These are phyloP conservation scores for Galerucella calmariensis DNA, from an alignment of 2,888 invertebrate species.

Conservation along the genomic window DNA sequence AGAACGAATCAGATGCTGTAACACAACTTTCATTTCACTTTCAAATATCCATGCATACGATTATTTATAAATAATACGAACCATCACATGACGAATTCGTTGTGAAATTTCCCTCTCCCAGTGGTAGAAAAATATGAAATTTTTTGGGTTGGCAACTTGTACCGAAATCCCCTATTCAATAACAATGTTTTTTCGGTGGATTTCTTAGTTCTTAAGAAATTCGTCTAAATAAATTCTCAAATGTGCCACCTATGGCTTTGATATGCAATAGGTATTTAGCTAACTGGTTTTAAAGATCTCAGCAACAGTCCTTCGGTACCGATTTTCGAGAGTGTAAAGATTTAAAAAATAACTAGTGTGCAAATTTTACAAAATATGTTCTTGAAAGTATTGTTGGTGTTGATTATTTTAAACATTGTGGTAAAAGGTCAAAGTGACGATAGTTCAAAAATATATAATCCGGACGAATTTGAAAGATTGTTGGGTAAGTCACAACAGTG, in stretches of 20 bases:
- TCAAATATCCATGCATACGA: too few relatives aligned
- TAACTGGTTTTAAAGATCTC: background rate
- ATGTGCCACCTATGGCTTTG: background rate
- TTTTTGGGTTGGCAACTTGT: too few relatives aligned
- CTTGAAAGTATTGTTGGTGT: background rate
- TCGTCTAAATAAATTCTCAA: background rate
- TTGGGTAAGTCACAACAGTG: slow-evolving; percentile 24
- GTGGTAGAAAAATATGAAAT: too few relatives aligned
- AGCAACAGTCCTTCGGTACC: background rate
- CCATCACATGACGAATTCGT: too few relatives aligned
- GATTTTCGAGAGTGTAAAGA: background rate
- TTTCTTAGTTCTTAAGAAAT: too few relatives aligned
- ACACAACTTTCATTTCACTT: too few relatives aligned
- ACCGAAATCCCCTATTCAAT: too few relatives aligned
- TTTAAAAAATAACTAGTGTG: background rate
- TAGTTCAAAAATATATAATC: slow-evolving; percentile 28
- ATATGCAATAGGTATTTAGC: background rate
- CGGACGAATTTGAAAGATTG: slow-evolving; percentile 33
- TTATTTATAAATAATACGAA: too few relatives aligned
- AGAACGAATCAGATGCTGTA: too few relatives aligned
- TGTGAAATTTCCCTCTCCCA: too few relatives aligned
- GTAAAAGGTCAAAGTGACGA: slow-evolving; percentile 12
- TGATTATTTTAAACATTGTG: slow-evolving; percentile 12
- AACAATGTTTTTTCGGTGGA: too few relatives aligned
- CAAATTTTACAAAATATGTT: slow-evolving; percentile 1